phyloP scores from a whole-genome alignment of 2,888 invertebrate genomes.

The Meandrusa payeni region DNA sequence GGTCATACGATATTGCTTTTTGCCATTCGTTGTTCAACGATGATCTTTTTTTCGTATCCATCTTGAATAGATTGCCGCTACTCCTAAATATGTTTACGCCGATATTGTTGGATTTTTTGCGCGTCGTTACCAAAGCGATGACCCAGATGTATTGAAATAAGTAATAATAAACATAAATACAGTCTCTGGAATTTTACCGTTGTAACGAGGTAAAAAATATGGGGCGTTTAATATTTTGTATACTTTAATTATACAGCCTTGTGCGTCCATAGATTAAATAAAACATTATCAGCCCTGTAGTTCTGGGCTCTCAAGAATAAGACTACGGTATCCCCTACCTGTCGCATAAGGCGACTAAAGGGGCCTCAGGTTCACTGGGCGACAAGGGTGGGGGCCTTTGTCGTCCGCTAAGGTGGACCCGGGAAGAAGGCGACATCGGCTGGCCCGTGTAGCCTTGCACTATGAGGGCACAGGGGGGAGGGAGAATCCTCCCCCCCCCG shows the following conservation, averaged over 20 bases:
- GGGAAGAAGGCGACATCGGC: no score
- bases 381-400: no score
- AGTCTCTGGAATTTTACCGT: slow-evolving; percentile 8
- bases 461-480: no score
- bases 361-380: no score
- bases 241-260: background rate
- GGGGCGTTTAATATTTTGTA: background rate
- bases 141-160: slow-evolving; percentile 6
- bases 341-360: no score
- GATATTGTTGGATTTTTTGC: slow-evolving; percentile 18
- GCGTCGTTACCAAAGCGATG: slow-evolving; percentile 3
- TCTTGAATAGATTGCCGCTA: slow-evolving; percentile 21
- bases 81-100: slow-evolving; percentile 23
- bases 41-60: slow-evolving; percentile 14
- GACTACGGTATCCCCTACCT: no score
- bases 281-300: background rate
- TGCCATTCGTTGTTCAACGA: slow-evolving; percentile 17
- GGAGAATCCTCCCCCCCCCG: no score
- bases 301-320: no score
- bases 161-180: slow-evolving; percentile 1
- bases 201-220: background rate
- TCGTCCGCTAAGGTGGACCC: no score
- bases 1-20: slow-evolving; percentile 27
- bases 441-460: no score
- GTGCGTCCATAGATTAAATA: background rate